Evolutionary conservation across 2,113 vertebrate genomes (phyloP), one percentile per base, ranked within the genome.

Genomic region (Istiophorus platypterus): DNA sequence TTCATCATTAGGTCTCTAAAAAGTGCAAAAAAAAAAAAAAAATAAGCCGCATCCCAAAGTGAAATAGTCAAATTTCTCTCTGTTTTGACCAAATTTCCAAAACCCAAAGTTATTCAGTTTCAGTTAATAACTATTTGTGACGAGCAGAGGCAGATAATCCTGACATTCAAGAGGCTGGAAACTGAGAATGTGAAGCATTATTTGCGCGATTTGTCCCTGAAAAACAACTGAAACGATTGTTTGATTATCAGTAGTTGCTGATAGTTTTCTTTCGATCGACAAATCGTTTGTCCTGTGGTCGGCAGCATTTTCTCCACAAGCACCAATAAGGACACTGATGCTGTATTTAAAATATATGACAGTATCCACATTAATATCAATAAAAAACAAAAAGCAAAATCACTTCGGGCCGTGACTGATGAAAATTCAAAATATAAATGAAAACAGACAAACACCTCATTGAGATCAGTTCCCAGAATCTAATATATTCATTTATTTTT

Each of bases 381-480:
- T 37, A 0, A 45, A 45, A 34, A 34, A 3, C 3, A 34, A 34
- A 34, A 34, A 34, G 6, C 3, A 34, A 45, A 45, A 45, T 15
- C 42, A 45, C 42, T 45, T 45, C 13, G 14, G 22, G 27, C 1
- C 15, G 18, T 7, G 26, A 65, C 13, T 63, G 29, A 27, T 8
- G 7, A 2, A 24, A 12, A 68, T 61, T 54, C 8, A 20, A 31
- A 18, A 24, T 31, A 51, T 7, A 45, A 15, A 62, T 22, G 11
- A n/a, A 59, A 61, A 69, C 7, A 58, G 5, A 61, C 42, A 62
- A 74, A 67, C 31, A 27, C 18, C 41, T 59, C 41, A 57, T 47
- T 7, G n/a, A 62, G 63, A 68, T 31, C 63, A 59, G n/a, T 5
- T 47, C 29, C 18, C 18, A 45, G 2, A 45, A 45, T 45, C 41